Base-by-base conservation (phyloP, 2,888 invertebrate genomes). In the Tenthredo scrophulariae region DNA sequence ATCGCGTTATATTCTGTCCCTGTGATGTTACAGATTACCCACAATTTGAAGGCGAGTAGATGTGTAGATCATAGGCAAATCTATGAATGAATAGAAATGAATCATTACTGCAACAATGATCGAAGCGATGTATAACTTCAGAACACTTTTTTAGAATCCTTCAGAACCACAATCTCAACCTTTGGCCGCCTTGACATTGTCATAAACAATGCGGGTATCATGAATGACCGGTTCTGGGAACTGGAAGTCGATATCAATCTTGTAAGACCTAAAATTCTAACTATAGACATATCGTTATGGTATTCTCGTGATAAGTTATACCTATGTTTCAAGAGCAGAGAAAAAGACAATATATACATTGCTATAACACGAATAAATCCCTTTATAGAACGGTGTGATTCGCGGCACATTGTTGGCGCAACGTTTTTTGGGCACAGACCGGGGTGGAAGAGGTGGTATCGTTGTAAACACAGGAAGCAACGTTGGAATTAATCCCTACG, bases 11-110 rank as follows among this genome's bases (percentile, higher is more conserved):
- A 87, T 97, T 96, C 91, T 96, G 96, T 89, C 96, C 96, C 82
- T 96, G 97, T 90, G 97, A 97, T 90, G 97, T 97, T 87, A 97
- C 97, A 0, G 97, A 97, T 92, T 97, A 97, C 92, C 95, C 96
- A 54, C 97, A 97, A 91, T 97, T 96, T 91, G 97, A 97, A 94
- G 96, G 96, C 96, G 92, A 91, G 89, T 89, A 46, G 65, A 67
- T 85, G 86, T 87, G 70, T 37, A 50, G 18, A 50, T 50, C 18
- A 1, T 50, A 50, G 50, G 50, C 50, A 18, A 50, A 18, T 18
- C 6, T 50, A 50, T 50, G 6, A 54, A 54, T 15, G n/a, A 50
- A 50, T n/a, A 4, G n/a, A 13, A 18, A n/a, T n/a, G 18, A 77
- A 33, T 37, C 18, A 74, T 0, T 5, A 29, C 33, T 1, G 9